Evolutionary conservation across 1,140 invertebrate genomes (phyloP).

Genomic region (Drosophila suzukii): DNA sequence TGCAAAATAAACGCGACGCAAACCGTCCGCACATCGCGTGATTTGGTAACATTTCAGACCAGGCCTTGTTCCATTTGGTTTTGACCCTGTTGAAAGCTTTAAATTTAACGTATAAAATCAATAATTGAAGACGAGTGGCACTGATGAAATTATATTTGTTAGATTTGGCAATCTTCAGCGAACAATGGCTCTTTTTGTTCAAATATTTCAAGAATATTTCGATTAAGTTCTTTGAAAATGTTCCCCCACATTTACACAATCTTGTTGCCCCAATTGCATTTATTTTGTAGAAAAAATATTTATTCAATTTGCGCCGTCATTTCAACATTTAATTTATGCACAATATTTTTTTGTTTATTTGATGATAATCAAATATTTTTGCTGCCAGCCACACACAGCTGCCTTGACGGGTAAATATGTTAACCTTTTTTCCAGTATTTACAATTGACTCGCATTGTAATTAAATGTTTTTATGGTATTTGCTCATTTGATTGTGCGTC

Average conservation of each 20-base stretch:
- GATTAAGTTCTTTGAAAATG: conserved; percentile 14
- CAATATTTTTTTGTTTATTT: conserved; percentile 29
- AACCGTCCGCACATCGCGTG: conserved; percentile 57
- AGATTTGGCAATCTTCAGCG: not conserved
- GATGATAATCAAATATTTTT: conserved; percentile 60
- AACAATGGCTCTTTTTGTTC: not conserved
- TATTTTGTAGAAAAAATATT: conserved; percentile 48
- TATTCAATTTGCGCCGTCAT: conserved; percentile 49
- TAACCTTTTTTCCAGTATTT: conserved; percentile 35
- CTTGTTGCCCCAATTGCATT: conserved; percentile 2
- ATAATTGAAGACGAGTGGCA: conserved; percentile 23
- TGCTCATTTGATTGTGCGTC: conserved; percentile 27
- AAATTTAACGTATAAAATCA: conserved; percentile 52
- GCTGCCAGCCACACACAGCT: conserved; percentile 46
- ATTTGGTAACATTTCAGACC: conserved; percentile 49
- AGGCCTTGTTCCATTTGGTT: conserved; percentile 51
- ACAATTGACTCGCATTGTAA: conserved; percentile 59
- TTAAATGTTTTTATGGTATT: conserved; percentile 52
- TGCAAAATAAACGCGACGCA: conserved; percentile 44
- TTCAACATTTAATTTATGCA: conserved; percentile 38
- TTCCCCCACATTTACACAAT: conserved; percentile 4
- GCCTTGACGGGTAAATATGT: conserved; percentile 34
- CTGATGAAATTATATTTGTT: not conserved
- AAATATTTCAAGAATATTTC: not conserved
- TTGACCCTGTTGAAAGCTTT: conserved; percentile 62